phyloP scores from a whole-genome alignment of 2,888 invertebrate species.

The Rutpela maculata region DNA sequence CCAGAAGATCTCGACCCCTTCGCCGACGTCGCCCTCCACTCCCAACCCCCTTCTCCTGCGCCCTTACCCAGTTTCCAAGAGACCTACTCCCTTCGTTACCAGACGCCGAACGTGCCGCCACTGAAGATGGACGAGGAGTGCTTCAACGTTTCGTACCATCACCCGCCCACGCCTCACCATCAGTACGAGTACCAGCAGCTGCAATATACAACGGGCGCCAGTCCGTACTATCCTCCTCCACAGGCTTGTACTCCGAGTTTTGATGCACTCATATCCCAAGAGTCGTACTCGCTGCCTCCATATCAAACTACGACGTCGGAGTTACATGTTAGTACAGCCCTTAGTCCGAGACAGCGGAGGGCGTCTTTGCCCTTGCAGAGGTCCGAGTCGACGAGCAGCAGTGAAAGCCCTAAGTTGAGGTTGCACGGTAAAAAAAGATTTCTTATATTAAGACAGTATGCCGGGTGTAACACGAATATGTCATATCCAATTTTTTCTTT shows the following conservation, averaged over 20 bases:
- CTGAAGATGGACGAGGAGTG: conserved; percentile 93
- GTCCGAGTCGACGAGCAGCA: conserved; percentile 87
- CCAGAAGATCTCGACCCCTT: conserved; percentile 86
- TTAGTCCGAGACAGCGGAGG: conserved; percentile 81
- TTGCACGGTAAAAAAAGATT: too few relatives aligned
- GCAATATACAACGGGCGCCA: conserved; percentile 73
- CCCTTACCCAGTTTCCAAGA: conserved; percentile 91
- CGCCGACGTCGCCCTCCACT: conserved; percentile 79
- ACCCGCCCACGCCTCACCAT: conserved; percentile 73
- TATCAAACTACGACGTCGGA: conserved; percentile 80
- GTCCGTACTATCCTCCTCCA: conserved; percentile 78
- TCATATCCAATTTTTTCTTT: too few relatives aligned
- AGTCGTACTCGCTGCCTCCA: conserved; percentile 72
- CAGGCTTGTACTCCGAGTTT: conserved; percentile 75
- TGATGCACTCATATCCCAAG: conserved; percentile 77
- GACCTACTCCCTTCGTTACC: conserved; percentile 87
- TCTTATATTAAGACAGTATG: too few relatives aligned
- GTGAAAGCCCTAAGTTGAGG: conserved; percentile 83
- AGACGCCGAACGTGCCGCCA: conserved; percentile 70
- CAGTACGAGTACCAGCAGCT: conserved; percentile 79
- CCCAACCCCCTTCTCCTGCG: conserved; percentile 72
- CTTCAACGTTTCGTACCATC: conserved; percentile 79
- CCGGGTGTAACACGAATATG: too few relatives aligned
- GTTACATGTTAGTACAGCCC: conserved; percentile 80
- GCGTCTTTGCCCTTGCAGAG: conserved; percentile 87